phyloP scores from a whole-genome alignment of 2,797 vertebrate genomes.

The Sebastes kiyomatsui region DNA sequence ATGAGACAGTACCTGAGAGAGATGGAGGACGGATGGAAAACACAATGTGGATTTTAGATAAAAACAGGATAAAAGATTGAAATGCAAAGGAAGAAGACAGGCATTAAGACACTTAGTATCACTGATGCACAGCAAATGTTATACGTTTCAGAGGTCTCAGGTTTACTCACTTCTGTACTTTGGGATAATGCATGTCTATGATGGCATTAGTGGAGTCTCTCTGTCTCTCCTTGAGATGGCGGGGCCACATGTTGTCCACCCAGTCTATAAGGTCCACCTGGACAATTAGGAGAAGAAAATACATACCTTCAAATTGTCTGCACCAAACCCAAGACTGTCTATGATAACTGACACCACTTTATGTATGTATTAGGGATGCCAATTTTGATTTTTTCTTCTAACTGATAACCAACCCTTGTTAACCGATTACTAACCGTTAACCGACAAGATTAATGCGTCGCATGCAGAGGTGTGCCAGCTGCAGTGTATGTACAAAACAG shows the following conservation, averaged over 20 bases:
- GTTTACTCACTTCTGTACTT: constrained; percentile 96
- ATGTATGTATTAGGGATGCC: too few species aligned
- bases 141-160: not conserved
- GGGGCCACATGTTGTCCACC: constrained; percentile 99
- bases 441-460: too few species aligned
- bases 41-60: not conserved
- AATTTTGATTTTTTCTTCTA: too few species aligned
- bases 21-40: not conserved
- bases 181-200: constrained; percentile 98
- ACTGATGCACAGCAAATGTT: not conserved
- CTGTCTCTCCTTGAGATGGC: constrained; percentile 96
- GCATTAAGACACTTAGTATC: not conserved
- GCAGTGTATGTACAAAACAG: too few species aligned
- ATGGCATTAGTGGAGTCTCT: constrained; percentile 97
- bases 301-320: not conserved
- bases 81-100: not conserved
- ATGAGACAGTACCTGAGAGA: constrained; percentile 93
- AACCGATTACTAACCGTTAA: too few species aligned
- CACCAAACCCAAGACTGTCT: not conserved
- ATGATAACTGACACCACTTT: not conserved
- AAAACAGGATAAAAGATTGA: not conserved
- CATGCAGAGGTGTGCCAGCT: too few species aligned
- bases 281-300: not conserved
- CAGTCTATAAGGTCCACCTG: constrained; percentile 98
- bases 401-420: too few species aligned